Percentiles rank a stretch among this genome's conserved stretches.
phyloP scores from a whole-genome alignment of 2,888 invertebrate genomes.

The Prionchulus punctatus region DNA sequence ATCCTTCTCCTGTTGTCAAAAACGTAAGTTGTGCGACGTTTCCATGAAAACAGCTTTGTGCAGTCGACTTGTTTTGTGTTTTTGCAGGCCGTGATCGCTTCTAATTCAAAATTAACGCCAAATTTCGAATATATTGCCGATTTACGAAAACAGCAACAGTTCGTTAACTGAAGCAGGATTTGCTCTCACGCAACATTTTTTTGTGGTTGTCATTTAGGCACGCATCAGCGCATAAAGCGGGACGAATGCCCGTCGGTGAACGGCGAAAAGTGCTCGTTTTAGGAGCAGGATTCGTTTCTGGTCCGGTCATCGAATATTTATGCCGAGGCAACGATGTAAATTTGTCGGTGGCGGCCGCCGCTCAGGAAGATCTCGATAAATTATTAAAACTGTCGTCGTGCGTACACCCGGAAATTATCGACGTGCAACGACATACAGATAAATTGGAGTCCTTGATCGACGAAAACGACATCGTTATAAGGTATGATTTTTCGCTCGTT shows the following conservation, averaged over 20 bases:
- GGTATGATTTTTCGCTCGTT: slow-evolving; percentile 19
- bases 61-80: slow-evolving; percentile 15
- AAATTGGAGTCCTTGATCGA: slow-evolving; percentile 54
- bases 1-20: slow-evolving; percentile 45
- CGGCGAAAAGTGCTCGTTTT: slow-evolving; percentile 57
- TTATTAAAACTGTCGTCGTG: slow-evolving; percentile 52
- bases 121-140: slow-evolving; percentile 88
- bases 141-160: slow-evolving; percentile 52
- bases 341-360: slow-evolving; percentile 67
- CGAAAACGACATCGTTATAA: slow-evolving; percentile 42
- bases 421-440: slow-evolving; percentile 56
- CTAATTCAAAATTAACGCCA: slow-evolving; percentile 77
- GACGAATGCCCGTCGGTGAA: slow-evolving; percentile 38
- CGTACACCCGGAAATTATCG: slow-evolving; percentile 59
- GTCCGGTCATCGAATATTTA: slow-evolving; percentile 84
- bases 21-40: slow-evolving; percentile 46
- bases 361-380: slow-evolving; percentile 71
- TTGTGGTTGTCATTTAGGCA: slow-evolving; percentile 34
- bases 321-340: slow-evolving; percentile 57
- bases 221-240: slow-evolving; percentile 55
- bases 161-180: neutral
- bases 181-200: neutral
- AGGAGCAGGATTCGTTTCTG: slow-evolving; percentile 85
- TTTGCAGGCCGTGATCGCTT: slow-evolving; percentile 78
- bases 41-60: neutral